These are phyloP conservation scores for Acanthopagrus latus DNA, from an alignment of 2,797 vertebrate genomes.

Conservation along the genomic window DNA sequence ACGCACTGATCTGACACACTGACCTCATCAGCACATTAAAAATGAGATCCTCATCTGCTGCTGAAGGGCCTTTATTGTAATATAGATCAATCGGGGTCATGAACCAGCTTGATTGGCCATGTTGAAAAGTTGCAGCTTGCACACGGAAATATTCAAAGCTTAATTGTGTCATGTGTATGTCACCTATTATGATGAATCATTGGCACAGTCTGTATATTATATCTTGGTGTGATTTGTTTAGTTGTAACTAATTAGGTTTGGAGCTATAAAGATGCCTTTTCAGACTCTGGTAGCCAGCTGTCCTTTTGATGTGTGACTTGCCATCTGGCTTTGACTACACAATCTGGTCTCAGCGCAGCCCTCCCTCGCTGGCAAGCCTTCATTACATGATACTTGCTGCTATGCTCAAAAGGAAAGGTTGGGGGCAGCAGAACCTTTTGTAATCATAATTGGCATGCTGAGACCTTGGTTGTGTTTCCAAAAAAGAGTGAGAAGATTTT, in stretches of 20 bases:
- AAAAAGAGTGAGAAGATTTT: constrained; percentile 38
- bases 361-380: constrained; percentile 44
- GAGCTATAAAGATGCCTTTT: constrained; percentile 60
- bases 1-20: constrained; percentile 32
- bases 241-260: constrained; percentile 67
- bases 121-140: constrained; percentile 30
- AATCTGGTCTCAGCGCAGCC: constrained; percentile 51
- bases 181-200: constrained; percentile 50
- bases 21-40: constrained; percentile 16
- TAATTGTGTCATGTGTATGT: constrained; percentile 43
- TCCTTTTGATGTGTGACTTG: constrained; percentile 74
- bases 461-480: constrained; percentile 43
- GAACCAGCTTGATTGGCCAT: not conserved
- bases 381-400: constrained; percentile 62
- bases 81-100: not conserved
- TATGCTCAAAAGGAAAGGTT: constrained; percentile 71
- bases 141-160: constrained; percentile 39
- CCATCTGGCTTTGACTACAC: constrained; percentile 77
- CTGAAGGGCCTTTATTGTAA: not conserved
- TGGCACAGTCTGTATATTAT: constrained; percentile 31
- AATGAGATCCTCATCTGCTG: constrained; percentile 1
- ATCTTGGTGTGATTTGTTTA: constrained; percentile 65
- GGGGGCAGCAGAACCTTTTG: constrained; percentile 83
- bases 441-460: constrained; percentile 64
- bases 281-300: constrained; percentile 77